Conservation (phyloP, 1,140 invertebrate species). For the Drosophila gunungcola region DNA sequence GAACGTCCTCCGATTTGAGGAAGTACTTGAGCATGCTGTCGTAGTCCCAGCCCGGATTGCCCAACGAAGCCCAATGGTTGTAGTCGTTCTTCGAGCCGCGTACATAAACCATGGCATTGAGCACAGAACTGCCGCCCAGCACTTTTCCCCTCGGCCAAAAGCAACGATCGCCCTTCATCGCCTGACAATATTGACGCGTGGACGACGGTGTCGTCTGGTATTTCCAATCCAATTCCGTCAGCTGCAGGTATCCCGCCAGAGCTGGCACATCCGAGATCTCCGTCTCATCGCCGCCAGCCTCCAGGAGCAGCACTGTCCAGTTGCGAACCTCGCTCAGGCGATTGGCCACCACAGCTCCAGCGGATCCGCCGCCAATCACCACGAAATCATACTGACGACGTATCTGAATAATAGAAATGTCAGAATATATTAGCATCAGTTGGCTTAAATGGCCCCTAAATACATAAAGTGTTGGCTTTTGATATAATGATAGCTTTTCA, state of each 20-base stretch:
- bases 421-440: neutral
- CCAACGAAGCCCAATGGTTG: conserved; percentile 94
- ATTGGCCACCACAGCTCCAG: conserved; percentile 96
- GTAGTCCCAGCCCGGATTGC: conserved; percentile 96
- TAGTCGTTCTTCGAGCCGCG: conserved; percentile 96
- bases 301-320: conserved; percentile 92
- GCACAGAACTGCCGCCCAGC: conserved; percentile 95
- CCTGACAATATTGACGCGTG: conserved; percentile 90
- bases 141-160: conserved; percentile 95
- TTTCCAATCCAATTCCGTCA: conserved; percentile 95
- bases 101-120: conserved; percentile 98
- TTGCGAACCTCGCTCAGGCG: conserved; percentile 92
- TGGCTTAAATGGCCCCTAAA: neutral
- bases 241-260: conserved; percentile 90
- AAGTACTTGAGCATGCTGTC: conserved; percentile 95
- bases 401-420: conserved; percentile 85
- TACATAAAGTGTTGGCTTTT: no score
- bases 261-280: conserved; percentile 92
- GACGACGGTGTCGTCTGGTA: conserved; percentile 94
- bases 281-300: conserved; percentile 93
- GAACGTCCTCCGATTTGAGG: conserved; percentile 94
- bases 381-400: conserved; percentile 92
- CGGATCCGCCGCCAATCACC: conserved; percentile 95
- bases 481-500: no score
- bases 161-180: conserved; percentile 93